phyloP scores from a whole-genome alignment of 2,797 vertebrate species.

The Sebastiscus tertius region DNA sequence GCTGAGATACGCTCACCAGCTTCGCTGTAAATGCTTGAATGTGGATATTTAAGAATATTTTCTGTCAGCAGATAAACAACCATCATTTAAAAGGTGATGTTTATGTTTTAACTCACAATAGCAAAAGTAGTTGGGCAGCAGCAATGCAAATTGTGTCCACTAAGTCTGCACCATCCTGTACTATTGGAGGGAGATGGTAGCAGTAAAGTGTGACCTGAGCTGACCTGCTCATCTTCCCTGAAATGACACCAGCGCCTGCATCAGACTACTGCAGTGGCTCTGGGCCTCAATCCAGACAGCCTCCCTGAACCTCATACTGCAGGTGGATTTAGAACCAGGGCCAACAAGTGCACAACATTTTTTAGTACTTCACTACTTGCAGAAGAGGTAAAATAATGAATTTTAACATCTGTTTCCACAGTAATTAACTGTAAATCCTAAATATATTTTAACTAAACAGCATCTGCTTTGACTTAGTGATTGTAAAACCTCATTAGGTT shows the following conservation, averaged over 20 bases:
- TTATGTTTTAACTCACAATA: background rate
- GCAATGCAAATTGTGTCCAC: conserved; percentile 3
- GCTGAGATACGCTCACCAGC: background rate
- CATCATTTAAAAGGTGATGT: background rate
- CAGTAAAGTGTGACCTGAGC: background rate
- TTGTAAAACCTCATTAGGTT: background rate
- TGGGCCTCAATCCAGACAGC: background rate
- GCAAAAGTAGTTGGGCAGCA: background rate
- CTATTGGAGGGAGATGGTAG: background rate
- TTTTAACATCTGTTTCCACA: background rate
- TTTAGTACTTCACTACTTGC: background rate
- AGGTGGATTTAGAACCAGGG: background rate
- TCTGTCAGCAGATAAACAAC: background rate
- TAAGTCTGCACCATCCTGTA: conserved; percentile 21
- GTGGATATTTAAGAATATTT: background rate
- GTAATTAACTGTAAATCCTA: background rate
- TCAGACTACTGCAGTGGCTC: conserved; percentile 14
- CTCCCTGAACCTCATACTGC: background rate
- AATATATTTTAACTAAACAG: background rate
- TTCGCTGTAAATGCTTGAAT: background rate
- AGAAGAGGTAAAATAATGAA: background rate
- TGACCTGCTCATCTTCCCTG: conserved; percentile 13
- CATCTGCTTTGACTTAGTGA: background rate
- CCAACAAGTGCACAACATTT: background rate
- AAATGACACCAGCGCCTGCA: conserved; percentile 6